These are phyloP conservation scores for Idris sp. DNA, from an alignment of 1,140 invertebrate genomes.

Conservation along the genomic window DNA sequence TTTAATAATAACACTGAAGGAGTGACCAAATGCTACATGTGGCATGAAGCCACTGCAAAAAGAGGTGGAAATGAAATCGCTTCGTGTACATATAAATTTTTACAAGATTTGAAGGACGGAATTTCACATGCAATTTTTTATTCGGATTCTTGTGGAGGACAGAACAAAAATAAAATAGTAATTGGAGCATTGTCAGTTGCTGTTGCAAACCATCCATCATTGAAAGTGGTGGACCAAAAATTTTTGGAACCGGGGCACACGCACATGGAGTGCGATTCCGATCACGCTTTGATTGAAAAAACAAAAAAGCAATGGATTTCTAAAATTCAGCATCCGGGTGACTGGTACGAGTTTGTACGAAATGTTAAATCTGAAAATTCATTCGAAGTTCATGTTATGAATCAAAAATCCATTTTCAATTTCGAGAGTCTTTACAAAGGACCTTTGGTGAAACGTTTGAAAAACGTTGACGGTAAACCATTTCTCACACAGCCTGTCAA, in stretches of 20 bases:
- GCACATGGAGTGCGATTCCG: conserved; percentile 65
- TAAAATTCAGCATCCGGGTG: conserved; percentile 2
- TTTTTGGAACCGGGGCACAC: conserved; percentile 69
- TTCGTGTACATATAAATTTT: not conserved
- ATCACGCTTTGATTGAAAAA: conserved; percentile 65
- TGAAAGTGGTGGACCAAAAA: conserved; percentile 66
- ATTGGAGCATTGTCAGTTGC: not conserved
- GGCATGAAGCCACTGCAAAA: not conserved
- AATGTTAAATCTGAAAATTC: not conserved
- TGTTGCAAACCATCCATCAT: conserved; percentile 32
- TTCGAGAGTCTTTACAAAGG: not conserved
- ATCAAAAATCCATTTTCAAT: not conserved
- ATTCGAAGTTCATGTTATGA: not conserved
- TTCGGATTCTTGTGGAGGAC: conserved; percentile 1
- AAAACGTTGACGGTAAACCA: not conserved
- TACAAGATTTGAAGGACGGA: not conserved
- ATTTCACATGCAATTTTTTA: not conserved
- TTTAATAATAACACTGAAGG: not conserved
- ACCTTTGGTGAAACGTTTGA: not conserved
- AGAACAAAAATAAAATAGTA: conserved; percentile 9
- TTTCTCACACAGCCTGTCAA: not conserved
- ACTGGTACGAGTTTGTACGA: conserved; percentile 6
- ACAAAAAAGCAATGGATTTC: not conserved
- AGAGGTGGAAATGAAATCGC: not conserved
- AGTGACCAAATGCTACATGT: not conserved